Conservation (phyloP, 2,797 vertebrate species). For the Pyrocephalus nanus region DNA sequence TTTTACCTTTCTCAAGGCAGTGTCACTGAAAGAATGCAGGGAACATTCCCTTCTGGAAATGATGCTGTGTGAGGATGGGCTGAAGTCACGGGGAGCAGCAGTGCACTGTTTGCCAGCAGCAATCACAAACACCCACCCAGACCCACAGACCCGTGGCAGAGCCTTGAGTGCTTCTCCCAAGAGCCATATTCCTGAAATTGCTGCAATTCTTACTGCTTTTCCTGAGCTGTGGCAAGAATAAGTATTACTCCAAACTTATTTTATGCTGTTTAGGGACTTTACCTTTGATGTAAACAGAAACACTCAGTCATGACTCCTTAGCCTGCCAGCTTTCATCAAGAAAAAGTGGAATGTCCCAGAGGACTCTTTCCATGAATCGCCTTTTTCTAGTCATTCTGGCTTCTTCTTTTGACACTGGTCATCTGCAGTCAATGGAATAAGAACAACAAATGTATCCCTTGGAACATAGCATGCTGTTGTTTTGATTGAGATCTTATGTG, state of each 20-base stretch:
- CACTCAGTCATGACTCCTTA: neutral
- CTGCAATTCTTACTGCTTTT: neutral
- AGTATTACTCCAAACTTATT: neutral
- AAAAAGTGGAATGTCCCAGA: neutral
- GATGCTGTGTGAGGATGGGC: neutral
- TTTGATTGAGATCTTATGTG: conserved; percentile 32
- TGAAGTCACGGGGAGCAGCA: neutral
- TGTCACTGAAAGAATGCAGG: neutral
- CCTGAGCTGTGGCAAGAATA: neutral
- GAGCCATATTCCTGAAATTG: neutral
- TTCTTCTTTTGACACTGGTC: neutral
- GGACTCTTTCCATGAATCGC: fast-evolving
- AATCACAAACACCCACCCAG: neutral
- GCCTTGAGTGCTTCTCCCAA: neutral
- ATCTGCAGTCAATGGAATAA: neutral
- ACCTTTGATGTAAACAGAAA: neutral
- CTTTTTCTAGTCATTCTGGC: neutral
- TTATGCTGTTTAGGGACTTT: neutral
- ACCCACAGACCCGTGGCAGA: neutral
- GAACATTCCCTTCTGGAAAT: neutral
- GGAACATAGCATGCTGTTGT: neutral
- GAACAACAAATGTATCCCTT: neutral
- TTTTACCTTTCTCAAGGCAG: neutral
- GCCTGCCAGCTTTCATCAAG: neutral
- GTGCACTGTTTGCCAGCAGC: neutral